phyloP scores from a whole-genome alignment of 2,113 vertebrate genomes.

The Mustela nigripes region DNA sequence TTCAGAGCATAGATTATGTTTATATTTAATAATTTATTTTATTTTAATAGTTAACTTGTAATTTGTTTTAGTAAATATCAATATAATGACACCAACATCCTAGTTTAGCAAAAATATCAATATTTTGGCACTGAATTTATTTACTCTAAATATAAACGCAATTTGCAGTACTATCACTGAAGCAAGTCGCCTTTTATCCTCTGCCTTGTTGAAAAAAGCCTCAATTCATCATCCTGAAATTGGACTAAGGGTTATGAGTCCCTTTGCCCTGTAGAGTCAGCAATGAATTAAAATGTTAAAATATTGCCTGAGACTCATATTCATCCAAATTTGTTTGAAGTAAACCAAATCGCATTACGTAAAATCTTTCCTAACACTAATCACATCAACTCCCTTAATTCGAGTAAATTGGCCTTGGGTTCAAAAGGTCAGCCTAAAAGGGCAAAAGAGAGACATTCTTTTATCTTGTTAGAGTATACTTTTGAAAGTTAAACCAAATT shows the following conservation, averaged over 20 bases:
- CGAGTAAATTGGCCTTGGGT: slow-evolving; percentile 20
- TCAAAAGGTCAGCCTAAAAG: slow-evolving; percentile 58
- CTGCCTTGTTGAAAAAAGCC: slow-evolving; percentile 37
- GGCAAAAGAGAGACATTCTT: slow-evolving; percentile 41
- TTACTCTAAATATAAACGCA: slow-evolving; percentile 51
- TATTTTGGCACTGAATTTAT: neutral
- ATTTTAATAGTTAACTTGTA: neutral
- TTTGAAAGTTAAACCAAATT: slow-evolving; percentile 71
- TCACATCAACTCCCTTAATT: slow-evolving; percentile 67
- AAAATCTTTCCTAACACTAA: slow-evolving; percentile 68
- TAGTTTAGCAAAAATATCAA: slow-evolving; percentile 13
- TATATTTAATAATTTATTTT: neutral
- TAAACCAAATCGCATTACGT: slow-evolving; percentile 68
- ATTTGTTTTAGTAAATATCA: neutral
- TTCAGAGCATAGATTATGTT: neutral
- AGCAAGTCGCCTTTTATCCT: neutral
- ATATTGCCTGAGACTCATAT: slow-evolving; percentile 61
- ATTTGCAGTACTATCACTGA: neutral
- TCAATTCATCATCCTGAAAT: slow-evolving; percentile 74
- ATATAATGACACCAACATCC: neutral
- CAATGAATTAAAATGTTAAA: slow-evolving; percentile 75
- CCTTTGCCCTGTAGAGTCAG: slow-evolving; percentile 49
- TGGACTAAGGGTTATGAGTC: slow-evolving; percentile 53
- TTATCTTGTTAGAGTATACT: slow-evolving; percentile 62
- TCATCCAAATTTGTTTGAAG: slow-evolving; percentile 66